Base-by-base conservation (phyloP, 23 tunicate genomes). In the Halocynthia roretzi region DNA sequence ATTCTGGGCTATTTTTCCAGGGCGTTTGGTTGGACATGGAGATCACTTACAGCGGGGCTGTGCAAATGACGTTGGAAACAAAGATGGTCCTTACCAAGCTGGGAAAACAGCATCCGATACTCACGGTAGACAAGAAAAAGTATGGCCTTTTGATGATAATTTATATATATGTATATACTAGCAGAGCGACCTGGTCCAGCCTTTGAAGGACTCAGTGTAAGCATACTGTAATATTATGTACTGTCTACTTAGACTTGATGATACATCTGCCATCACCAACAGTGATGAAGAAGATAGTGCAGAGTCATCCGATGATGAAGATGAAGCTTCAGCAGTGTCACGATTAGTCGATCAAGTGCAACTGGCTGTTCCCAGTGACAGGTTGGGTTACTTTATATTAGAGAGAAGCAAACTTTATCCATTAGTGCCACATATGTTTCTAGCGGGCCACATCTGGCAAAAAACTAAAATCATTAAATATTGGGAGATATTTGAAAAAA, bases 211-310 rank as follows among this genome's bases (percentile, higher is more conserved):
- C 44, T 31, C 44, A 31, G 44, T 31, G 1, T 31, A 31, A 31
- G 44, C 44, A 31, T 31, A 1, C 44, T 31, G 1, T 31, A 31
- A 31, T 31, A 0, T 31, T 31, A 31, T 31, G 44, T 4, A 31
- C 44, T 31, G 44, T 31, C 1, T 31, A 0, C 44, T 31, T 31
- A 65, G 70, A 65, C 70, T 10, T 65, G 70, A 72, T 20, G 73
- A 51, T 14, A 60, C 78, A 12, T 74, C 91, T 9, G 98, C 98
- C 5, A 78, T 82, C 12, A 82, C 82, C 6, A 79, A 92, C 82
- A 86, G 92, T 67, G 98, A 92, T 73, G 98, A 86, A 10, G 98
- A 92, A 69, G 98, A 92, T 55, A 86, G 92, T 69, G 98, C 98
- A 64, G 98, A 92, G 75, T 92, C 98, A 68, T 92, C 98, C 8